phyloP scores from a whole-genome alignment of 2,888 invertebrate genomes.

The Notodromas monacha region DNA sequence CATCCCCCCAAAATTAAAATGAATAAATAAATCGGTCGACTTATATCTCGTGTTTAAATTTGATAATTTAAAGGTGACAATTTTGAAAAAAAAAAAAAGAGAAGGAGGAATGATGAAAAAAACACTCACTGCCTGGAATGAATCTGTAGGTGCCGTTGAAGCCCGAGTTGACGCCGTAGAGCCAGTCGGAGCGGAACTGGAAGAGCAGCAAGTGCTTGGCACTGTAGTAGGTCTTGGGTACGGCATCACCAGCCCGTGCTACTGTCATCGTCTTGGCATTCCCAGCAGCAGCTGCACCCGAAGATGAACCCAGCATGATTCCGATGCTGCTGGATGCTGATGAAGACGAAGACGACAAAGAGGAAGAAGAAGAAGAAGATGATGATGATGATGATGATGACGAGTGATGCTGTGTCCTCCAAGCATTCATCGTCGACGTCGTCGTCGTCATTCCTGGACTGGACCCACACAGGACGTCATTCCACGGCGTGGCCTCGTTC shows the following conservation, averaged over 20 bases:
- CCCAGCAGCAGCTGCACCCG: not conserved
- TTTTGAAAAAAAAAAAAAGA: slow-evolving; percentile 22
- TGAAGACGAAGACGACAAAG: no score
- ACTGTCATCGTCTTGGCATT: not conserved
- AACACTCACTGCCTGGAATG: slow-evolving; percentile 27
- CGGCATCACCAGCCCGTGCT: slow-evolving; percentile 16
- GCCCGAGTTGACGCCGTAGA: slow-evolving; percentile 25
- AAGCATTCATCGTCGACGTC: not conserved
- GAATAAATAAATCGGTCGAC: no score
- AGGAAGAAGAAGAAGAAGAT: no score
- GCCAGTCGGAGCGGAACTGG: slow-evolving; percentile 31
- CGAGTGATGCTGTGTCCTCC: not conserved
- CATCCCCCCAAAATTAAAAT: no score
- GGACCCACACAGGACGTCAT: slow-evolving; percentile 36
- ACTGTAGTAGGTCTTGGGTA: slow-evolving; percentile 37
- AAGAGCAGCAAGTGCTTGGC: slow-evolving; percentile 35
- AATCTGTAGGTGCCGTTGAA: slow-evolving; percentile 41
- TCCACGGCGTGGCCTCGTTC: slow-evolving; percentile 41
- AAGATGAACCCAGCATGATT: not conserved
- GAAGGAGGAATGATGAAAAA: slow-evolving; percentile 9
- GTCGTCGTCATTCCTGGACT: slow-evolving; percentile 9
- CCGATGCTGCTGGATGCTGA: no score
- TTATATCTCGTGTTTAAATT: no score
- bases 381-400: no score
- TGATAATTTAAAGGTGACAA: slow-evolving; percentile 21